Evolutionary conservation across 2,797 vertebrate species (phyloP), one percentile per base, ranked within the genome.

Genomic region (Crax fasciolata): DNA sequence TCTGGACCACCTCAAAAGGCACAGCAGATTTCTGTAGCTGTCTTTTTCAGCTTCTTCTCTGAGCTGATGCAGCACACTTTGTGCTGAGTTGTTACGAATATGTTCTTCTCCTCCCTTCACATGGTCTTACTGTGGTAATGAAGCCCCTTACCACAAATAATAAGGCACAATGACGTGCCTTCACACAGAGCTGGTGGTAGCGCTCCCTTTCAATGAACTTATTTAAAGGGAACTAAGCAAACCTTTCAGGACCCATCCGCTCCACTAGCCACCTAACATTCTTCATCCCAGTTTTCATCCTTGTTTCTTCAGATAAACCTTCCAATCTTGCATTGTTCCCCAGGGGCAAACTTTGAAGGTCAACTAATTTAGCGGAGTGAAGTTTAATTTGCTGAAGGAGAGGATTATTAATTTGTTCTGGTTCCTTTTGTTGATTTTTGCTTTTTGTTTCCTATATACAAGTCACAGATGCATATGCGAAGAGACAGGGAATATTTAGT

Each of bases 301-400:
- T 93, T 89, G 41, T 93, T 97, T 93, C 80, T 95, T 96, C 76
- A 82, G 78, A 79, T 73, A 95, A 95, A 90, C 71, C 72, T 81
- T 90, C 61, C 85, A 86, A 77, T 87, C 44, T 90, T 82, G n/a
- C 38, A 51, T 78, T 16, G 39, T 82, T 94, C 35, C 80, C 61
- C 62, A 30, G 17, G 17, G 67, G 76, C 67, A 94, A 95, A 95
- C 67, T 88, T 89, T 92, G 90, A 93, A 92, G 80, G 87, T 91
- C 94, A 97, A 83, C 92, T 95, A 92, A 96, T 95, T 96, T 92
- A 94, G 78, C 71, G 91, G 89, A 93, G 78, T 86, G 79, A 96
- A 94, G 93, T 96, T 92, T 96, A 94, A 95, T 89, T 96, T 96
- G 93, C 81, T 89, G 81, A 88, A 92, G 71, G 71, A 96, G 68